Conservation (phyloP, 1,140 invertebrate genomes). For the Diabrotica undecimpunctata region DNA sequence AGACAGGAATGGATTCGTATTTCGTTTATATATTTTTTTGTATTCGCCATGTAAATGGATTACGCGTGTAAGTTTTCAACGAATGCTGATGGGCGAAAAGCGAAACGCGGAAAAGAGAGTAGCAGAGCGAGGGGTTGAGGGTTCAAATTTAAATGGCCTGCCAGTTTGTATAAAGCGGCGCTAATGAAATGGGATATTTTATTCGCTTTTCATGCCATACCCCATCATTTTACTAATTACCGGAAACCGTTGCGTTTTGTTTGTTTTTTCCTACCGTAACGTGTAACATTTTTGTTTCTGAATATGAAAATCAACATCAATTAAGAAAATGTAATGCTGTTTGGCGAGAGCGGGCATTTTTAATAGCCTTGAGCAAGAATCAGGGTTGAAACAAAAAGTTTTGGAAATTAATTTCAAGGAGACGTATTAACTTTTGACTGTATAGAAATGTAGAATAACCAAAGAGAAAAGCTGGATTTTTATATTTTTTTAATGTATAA, state of each 20-base stretch:
- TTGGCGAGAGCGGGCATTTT: background rate
- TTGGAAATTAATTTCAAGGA: too few species aligned
- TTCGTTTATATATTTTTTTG: background rate
- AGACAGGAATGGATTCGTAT: background rate
- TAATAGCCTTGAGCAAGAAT: too few species aligned
- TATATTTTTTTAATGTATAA: too few species aligned
- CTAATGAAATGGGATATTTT: slow-evolving; percentile 16
- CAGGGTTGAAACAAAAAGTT: too few species aligned
- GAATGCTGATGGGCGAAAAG: background rate
- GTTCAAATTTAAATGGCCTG: background rate
- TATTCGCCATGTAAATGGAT: background rate
- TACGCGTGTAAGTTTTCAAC: background rate
- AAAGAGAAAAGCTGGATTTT: too few species aligned
- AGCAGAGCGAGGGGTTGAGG: background rate
- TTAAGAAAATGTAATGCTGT: background rate
- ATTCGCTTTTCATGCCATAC: background rate
- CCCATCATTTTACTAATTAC: slow-evolving; percentile 12
- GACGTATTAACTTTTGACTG: too few species aligned
- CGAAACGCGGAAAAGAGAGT: background rate
- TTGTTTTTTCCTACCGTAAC: background rate
- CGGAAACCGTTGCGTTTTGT: background rate
- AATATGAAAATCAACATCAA: slow-evolving; percentile 3
- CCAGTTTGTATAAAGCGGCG: slow-evolving; percentile 1
- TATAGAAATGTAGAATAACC: too few species aligned
- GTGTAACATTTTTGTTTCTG: background rate